Evolutionary conservation across 2,113 vertebrate species (phyloP).

Genomic region (Epinephelus moara): DNA sequence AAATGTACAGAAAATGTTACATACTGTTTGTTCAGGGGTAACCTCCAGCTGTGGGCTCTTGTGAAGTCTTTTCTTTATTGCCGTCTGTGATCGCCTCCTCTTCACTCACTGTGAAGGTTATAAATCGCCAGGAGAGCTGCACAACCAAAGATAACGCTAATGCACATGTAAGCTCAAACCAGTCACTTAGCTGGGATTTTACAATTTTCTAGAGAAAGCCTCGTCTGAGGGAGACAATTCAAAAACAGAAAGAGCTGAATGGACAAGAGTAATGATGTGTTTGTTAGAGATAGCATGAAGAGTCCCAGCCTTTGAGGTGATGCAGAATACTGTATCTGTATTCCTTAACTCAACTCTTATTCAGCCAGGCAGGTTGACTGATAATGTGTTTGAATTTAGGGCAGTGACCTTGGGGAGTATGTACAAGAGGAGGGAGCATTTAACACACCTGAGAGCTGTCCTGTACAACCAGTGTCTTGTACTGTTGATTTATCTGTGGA

Average conservation of each 20-base stretch:
- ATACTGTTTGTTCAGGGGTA: constrained; percentile 20
- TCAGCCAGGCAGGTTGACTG: constrained; percentile 35
- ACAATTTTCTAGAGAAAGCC: constrained; percentile 58
- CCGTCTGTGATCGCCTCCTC: constrained; percentile 32
- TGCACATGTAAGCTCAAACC: constrained; percentile 62
- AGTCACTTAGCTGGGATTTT: constrained; percentile 70
- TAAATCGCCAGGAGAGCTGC: constrained; percentile 59
- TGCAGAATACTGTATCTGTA: constrained; percentile 25
- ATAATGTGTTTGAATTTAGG: constrained; percentile 48
- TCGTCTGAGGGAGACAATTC: constrained; percentile 51
- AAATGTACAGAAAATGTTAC: constrained; percentile 18
- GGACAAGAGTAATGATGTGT: constrained; percentile 62
- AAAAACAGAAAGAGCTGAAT: constrained; percentile 64
- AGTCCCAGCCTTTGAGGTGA: constrained; percentile 54
- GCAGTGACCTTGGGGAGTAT: constrained; percentile 21
- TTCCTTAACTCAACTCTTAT: constrained; percentile 21
- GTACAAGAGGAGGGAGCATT: constrained; percentile 28
- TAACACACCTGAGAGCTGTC: constrained; percentile 29
- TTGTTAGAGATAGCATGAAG: constrained; percentile 56
- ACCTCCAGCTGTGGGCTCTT: constrained; percentile 35
- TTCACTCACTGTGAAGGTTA: constrained; percentile 46
- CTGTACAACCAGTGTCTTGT: constrained; percentile 27
- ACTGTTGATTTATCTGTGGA: constrained; percentile 9
- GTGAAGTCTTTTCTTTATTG: constrained; percentile 40
- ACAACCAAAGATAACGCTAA: constrained; percentile 63